A percentile compares a stretch with the other conserved stretches of the same genome.
These are phyloP conservation scores for Hymenochirus boettgeri DNA, from an alignment of 2,113 vertebrate species.

Conservation along the genomic window DNA sequence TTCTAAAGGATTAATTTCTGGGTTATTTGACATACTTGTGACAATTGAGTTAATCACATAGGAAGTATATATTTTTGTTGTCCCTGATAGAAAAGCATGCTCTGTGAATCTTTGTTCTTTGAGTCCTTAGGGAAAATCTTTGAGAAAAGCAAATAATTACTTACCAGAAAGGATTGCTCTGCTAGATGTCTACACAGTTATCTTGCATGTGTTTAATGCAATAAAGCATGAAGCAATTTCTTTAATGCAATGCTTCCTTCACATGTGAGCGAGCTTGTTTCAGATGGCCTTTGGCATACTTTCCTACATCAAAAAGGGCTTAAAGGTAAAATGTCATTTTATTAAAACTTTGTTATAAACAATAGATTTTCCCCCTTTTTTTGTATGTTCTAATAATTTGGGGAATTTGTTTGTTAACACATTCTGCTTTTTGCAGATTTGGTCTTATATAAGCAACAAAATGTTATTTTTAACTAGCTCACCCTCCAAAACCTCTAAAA, in stretches of 20 bases:
- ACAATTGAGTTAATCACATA: background rate
- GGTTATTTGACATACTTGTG: background rate
- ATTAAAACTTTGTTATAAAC: too few relatives aligned
- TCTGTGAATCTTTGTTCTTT: background rate
- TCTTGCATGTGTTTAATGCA: constrained; percentile 32
- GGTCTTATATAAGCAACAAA: too few relatives aligned
- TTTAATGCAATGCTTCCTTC: constrained; percentile 28
- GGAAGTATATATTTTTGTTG: constrained; percentile 6
- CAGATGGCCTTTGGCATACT: background rate
- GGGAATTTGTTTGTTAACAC: too few relatives aligned
- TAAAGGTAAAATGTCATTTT: background rate
- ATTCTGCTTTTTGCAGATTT: too few relatives aligned
- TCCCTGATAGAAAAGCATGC: background rate
- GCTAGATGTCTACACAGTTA: constrained; percentile 9
- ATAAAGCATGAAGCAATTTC: constrained; percentile 40
- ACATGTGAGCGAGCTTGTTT: constrained; percentile 21
- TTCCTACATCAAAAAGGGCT: constrained; percentile 12
- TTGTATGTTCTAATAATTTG: too few relatives aligned
- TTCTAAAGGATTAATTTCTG: background rate
- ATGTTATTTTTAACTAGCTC: too few relatives aligned
- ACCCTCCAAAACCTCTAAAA: too few relatives aligned
- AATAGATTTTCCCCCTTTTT: too few relatives aligned
- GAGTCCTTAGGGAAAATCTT: constrained; percentile 1
- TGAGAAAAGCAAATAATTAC: constrained; percentile 33
- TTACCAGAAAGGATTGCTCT: constrained; percentile 26